Evolutionary conservation across 2,888 invertebrate genomes (phyloP).

Genomic region (Arctia plantaginis): DNA sequence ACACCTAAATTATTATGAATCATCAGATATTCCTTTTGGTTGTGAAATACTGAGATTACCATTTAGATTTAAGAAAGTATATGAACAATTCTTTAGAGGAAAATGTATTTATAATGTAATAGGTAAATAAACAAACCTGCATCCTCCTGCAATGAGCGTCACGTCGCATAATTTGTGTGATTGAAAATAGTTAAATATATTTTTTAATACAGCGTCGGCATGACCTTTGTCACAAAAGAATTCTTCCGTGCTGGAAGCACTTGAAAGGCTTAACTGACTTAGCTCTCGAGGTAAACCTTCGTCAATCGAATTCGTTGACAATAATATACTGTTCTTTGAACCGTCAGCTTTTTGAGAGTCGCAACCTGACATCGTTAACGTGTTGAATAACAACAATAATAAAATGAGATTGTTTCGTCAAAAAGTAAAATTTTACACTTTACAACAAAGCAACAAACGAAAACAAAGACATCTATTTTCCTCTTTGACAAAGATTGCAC

Average conservation of each 20-base stretch:
- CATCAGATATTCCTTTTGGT: background rate
- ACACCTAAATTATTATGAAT: background rate
- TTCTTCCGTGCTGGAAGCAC: slow-evolving; percentile 91
- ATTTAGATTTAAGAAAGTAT: background rate
- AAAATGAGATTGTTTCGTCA: slow-evolving; percentile 16
- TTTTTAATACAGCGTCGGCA: slow-evolving; percentile 92
- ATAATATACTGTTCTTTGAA: slow-evolving; percentile 75
- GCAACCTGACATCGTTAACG: slow-evolving; percentile 74
- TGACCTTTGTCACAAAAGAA: slow-evolving; percentile 92
- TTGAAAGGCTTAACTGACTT: slow-evolving; percentile 88
- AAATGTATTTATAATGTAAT: slow-evolving; percentile 15
- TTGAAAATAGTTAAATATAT: slow-evolving; percentile 93
- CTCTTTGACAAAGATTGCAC: slow-evolving; percentile 29
- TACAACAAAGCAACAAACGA: slow-evolving; percentile 56
- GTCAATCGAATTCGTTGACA: slow-evolving; percentile 81
- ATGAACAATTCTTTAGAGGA: slow-evolving; percentile 4
- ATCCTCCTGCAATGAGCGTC: slow-evolving; percentile 92
- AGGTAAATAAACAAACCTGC: slow-evolving; percentile 82
- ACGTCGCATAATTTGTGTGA: slow-evolving; percentile 95
- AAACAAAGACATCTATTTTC: slow-evolving; percentile 63
- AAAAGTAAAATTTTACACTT: slow-evolving; percentile 31
- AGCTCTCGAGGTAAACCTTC: slow-evolving; percentile 89
- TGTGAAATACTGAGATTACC: background rate
- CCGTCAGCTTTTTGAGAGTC: slow-evolving; percentile 76
- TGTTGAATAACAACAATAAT: slow-evolving; percentile 8